A percentile compares a stretch with the other conserved stretches of the same genome.
Conservation (phyloP, 2,113 vertebrate genomes). For the Coracopsis vasa region DNA sequence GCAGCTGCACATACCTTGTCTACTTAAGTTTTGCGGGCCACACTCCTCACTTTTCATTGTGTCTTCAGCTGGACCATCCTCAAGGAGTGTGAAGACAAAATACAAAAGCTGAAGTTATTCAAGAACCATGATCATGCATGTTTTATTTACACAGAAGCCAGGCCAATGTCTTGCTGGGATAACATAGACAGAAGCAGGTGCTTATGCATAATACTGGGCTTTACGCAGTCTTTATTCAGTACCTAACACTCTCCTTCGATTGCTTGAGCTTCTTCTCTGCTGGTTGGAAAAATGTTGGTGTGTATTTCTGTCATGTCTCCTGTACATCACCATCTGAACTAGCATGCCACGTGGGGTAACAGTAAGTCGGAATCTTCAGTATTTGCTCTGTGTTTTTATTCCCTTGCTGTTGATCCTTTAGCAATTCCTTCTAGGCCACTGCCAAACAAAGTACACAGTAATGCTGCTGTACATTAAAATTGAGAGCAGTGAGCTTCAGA, state of each 20-base stretch:
- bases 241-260: fast-evolving
- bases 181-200: fast-evolving
- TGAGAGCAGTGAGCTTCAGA: neutral
- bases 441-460: neutral
- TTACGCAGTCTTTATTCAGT: neutral
- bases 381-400: neutral
- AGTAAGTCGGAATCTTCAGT: neutral
- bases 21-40: fast-evolving
- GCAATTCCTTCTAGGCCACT: neutral
- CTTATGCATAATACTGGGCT: neutral
- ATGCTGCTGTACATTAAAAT: neutral
- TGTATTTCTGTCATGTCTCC: neutral
- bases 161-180: neutral
- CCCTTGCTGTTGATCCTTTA: neutral
- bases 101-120: neutral
- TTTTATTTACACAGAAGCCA: neutral
- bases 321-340: neutral
- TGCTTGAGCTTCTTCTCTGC: neutral
- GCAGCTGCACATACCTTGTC: neutral
- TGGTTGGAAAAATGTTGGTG: fast-evolving
- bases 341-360: fast-evolving
- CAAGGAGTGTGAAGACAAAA: neutral
- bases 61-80: neutral
- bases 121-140: fast-evolving
- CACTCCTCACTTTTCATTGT: neutral